Conservation (phyloP, 2,888 invertebrate species). For the Venusia cambrica region DNA sequence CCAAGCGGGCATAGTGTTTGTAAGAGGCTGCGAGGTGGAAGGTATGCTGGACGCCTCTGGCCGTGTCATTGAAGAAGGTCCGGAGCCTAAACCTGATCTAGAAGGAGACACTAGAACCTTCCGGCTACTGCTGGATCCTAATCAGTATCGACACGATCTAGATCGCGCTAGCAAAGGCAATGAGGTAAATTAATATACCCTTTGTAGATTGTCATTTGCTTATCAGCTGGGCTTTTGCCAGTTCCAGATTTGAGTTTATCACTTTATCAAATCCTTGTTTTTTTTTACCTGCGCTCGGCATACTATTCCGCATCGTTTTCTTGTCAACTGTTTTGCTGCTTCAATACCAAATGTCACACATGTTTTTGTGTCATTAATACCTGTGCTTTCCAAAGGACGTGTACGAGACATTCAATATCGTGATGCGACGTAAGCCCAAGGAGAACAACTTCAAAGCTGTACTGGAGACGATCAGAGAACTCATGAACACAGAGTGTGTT, state of each 20-base stretch:
- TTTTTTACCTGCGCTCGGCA: no score
- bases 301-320: no score
- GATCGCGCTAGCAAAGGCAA: constrained; percentile 89
- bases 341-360: no score
- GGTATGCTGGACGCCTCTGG: constrained; percentile 98
- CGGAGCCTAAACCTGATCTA: constrained; percentile 92
- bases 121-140: constrained; percentile 96
- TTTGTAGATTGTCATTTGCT: no score
- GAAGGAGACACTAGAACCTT: constrained; percentile 95
- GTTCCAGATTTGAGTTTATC: no score
- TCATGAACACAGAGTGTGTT: constrained; percentile 99
- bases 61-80: constrained; percentile 97
- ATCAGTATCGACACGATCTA: constrained; percentile 97
- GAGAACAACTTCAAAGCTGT: constrained; percentile 99
- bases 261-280: no score
- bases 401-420: constrained; percentile 96
- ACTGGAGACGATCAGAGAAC: constrained; percentile 97
- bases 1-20: constrained; percentile 94
- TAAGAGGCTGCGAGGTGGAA: constrained; percentile 98
- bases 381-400: constrained; percentile 80
- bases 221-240: no score
- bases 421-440: constrained; percentile 99
- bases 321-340: no score
- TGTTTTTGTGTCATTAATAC: neutral
- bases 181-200: no score